These are phyloP conservation scores for Philereme vetulata DNA, from an alignment of 2,888 invertebrate genomes.

Conservation along the genomic window DNA sequence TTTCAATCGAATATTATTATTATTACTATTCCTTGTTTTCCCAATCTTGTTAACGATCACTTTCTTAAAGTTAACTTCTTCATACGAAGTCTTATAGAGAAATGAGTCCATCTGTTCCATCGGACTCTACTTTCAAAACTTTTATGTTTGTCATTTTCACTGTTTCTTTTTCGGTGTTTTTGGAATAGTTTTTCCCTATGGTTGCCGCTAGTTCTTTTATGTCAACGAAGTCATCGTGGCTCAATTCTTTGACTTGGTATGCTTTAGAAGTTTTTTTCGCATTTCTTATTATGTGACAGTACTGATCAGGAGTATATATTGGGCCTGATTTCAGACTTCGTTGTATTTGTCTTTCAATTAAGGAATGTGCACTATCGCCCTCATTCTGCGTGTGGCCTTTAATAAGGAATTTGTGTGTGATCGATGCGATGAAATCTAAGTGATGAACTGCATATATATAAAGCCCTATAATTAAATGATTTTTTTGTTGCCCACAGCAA, in stretches of 20 bases:
- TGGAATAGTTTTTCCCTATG: slow-evolving; percentile 9
- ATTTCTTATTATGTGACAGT: slow-evolving; percentile 41
- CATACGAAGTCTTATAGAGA: slow-evolving; percentile 18
- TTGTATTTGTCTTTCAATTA: slow-evolving; percentile 18
- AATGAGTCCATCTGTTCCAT: slow-evolving; percentile 12
- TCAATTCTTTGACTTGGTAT: slow-evolving; percentile 10
- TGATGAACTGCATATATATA: slow-evolving; percentile 24
- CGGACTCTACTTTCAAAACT: slow-evolving; percentile 7
- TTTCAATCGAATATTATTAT: not conserved
- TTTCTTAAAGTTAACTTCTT: slow-evolving; percentile 3
- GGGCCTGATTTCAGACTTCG: slow-evolving; percentile 22
- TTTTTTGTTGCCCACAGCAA: slow-evolving; percentile 33
- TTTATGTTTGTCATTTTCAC: slow-evolving; percentile 12
- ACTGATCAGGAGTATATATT: slow-evolving; percentile 43
- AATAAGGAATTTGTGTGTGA: slow-evolving; percentile 40
- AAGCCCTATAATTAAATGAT: slow-evolving; percentile 30
- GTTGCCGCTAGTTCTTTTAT: slow-evolving; percentile 14
- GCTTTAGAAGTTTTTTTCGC: slow-evolving; percentile 10
- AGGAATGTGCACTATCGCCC: slow-evolving; percentile 15
- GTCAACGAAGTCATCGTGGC: slow-evolving; percentile 9
- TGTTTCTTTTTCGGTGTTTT: slow-evolving; percentile 1
- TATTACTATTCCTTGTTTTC: slow-evolving; percentile 6
- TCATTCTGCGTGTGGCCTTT: slow-evolving; percentile 45
- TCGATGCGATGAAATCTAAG: slow-evolving; percentile 15
- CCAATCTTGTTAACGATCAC: slow-evolving; percentile 13